Evolutionary conservation across 1,140 invertebrate species (phyloP).

Genomic region (Muscidifurax raptorellus): DNA sequence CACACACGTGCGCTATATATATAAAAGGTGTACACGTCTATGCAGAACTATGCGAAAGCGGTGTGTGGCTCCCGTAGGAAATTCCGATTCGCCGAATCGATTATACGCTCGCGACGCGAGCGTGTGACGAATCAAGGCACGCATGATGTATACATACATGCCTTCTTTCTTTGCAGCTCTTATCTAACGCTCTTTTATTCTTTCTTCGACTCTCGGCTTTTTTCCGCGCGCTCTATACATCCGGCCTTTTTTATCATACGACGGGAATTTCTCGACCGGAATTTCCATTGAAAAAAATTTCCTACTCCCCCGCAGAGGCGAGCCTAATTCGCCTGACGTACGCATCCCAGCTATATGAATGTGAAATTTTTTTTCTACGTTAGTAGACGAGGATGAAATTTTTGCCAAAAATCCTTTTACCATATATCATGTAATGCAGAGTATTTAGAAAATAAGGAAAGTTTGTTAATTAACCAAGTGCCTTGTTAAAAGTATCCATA

Average conservation of each 20-base stretch:
- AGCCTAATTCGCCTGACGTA: too few species aligned
- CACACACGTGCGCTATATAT: background rate
- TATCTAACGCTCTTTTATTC: background rate
- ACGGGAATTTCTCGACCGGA: background rate
- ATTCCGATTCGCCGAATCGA: conserved; percentile 36
- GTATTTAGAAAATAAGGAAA: too few species aligned
- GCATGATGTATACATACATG: background rate
- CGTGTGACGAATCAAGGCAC: conserved; percentile 7
- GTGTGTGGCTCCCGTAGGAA: background rate
- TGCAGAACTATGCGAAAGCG: background rate
- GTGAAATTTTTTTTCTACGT: background rate
- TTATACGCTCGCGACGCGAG: background rate
- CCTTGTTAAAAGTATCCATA: too few species aligned
- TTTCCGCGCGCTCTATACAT: background rate
- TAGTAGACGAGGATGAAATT: background rate
- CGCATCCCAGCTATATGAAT: background rate
- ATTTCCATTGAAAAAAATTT: conserved; percentile 14
- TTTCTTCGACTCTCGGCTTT: background rate
- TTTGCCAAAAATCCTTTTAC: background rate
- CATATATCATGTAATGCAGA: too few species aligned
- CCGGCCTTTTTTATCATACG: background rate
- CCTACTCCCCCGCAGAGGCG: background rate
- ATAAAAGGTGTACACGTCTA: background rate
- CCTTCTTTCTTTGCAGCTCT: background rate
- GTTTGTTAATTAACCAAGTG: too few species aligned